These are phyloP conservation scores for Chloropsis hardwickii DNA, from an alignment of 2,113 vertebrate genomes.

Conservation along the genomic window DNA sequence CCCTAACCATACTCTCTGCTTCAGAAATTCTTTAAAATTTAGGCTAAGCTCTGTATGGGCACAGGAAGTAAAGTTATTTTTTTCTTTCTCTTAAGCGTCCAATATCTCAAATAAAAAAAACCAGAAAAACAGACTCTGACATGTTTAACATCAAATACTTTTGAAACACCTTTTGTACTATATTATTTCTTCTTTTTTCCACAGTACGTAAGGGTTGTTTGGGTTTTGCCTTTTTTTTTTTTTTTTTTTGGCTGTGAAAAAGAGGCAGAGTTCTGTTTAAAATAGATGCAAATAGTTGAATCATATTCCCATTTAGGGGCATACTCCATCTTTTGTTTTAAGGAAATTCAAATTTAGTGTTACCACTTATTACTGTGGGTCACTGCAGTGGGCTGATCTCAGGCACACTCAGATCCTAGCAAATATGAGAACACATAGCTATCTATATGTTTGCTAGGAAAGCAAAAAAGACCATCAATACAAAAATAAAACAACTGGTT, in stretches of 20 bases:
- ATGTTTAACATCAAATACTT: background rate
- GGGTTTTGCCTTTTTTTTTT: background rate
- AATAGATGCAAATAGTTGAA: background rate
- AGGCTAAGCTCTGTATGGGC: background rate
- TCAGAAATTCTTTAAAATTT: background rate
- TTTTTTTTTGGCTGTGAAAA: background rate
- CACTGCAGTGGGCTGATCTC: background rate
- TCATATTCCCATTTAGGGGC: background rate
- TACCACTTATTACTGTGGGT: background rate
- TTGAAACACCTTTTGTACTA: background rate
- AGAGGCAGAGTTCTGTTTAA: background rate
- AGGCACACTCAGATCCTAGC: background rate
- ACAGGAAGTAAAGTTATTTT: background rate
- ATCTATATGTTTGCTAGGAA: background rate
- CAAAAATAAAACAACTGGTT: background rate
- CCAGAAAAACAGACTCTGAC: background rate
- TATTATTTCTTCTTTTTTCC: background rate
- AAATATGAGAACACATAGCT: background rate
- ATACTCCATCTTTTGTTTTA: background rate
- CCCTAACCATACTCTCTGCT: background rate
- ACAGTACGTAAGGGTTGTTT: background rate
- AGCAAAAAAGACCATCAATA: background rate
- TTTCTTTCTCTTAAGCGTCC: background rate
- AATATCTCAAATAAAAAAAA: background rate
- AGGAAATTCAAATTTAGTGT: background rate